phyloP scores from a whole-genome alignment of 2,113 vertebrate species.

The Jaculus jaculus region DNA sequence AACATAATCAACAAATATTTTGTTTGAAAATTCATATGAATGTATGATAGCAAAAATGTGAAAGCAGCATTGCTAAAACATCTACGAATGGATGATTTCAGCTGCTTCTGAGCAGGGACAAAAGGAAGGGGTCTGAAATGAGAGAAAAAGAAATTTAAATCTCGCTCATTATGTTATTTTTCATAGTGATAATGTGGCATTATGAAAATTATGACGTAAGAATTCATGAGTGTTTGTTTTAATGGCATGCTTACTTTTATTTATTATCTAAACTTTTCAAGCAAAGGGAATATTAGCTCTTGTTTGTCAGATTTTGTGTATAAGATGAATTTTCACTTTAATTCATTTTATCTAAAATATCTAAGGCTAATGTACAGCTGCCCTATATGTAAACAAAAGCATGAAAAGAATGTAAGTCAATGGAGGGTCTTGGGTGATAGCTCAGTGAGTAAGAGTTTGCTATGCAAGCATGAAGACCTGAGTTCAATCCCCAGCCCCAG shows the following conservation, averaged over 20 bases:
- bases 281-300: conserved; percentile 23
- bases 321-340: conserved; percentile 14
- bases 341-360: background rate
- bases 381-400: background rate
- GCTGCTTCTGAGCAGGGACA: background rate
- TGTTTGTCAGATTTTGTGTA: background rate
- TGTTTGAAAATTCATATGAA: background rate
- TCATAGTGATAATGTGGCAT: background rate
- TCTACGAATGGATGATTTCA: background rate
- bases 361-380: background rate
- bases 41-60: background rate
- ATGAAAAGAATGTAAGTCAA: too few species aligned
- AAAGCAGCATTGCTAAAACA: background rate
- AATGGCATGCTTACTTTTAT: background rate
- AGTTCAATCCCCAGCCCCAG: too few species aligned
- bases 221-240: background rate
- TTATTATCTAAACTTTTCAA: background rate
- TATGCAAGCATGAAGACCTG: too few species aligned
- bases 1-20: background rate
- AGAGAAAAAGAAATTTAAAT: background rate
- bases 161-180: background rate
- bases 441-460: too few species aligned
- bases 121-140: background rate
- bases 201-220: conserved; percentile 8
- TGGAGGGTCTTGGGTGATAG: too few species aligned